A percentile compares a stretch with the other conserved stretches of the same genome.
Evolutionary conservation across 2,113 vertebrate species (phyloP).

Genomic region (Columba janthina): DNA sequence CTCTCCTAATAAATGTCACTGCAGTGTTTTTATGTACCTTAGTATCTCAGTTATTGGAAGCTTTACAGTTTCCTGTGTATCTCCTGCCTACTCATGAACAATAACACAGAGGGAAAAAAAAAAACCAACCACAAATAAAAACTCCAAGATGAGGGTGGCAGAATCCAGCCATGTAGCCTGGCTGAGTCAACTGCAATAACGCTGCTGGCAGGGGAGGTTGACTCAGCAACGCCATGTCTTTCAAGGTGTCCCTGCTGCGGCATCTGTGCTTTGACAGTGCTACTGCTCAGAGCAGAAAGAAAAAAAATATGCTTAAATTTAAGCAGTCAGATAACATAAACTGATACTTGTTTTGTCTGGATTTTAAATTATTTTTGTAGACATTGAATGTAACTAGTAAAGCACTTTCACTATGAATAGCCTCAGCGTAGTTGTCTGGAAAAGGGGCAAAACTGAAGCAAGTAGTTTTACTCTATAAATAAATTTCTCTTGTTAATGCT

Average conservation of each 20-base stretch:
- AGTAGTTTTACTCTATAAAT: not conserved
- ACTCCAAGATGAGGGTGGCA: not conserved
- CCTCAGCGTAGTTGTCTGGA: not conserved
- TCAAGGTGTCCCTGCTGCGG: not conserved
- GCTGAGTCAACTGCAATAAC: rapidly evolving
- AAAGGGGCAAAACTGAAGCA: not conserved
- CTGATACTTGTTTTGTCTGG: not conserved
- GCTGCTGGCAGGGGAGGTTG: not conserved
- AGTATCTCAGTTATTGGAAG: not conserved
- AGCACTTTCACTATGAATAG: not conserved
- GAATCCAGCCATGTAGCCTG: not conserved
- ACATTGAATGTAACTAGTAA: not conserved
- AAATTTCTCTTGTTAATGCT: not conserved
- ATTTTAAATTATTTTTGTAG: not conserved
- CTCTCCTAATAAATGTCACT: not conserved
- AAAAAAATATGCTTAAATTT: not conserved
- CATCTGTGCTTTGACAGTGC: not conserved
- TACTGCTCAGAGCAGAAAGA: not conserved
- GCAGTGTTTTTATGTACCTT: not conserved
- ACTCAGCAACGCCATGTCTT: not conserved
- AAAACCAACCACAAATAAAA: not conserved
- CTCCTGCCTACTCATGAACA: not conserved
- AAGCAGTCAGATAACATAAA: not conserved
- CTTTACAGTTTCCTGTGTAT: not conserved
- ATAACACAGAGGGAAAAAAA: not conserved